Evolutionary conservation across 2,888 invertebrate genomes (phyloP), one percentile per base, ranked within the genome.

Genomic region (Eristalis arbustorum): DNA sequence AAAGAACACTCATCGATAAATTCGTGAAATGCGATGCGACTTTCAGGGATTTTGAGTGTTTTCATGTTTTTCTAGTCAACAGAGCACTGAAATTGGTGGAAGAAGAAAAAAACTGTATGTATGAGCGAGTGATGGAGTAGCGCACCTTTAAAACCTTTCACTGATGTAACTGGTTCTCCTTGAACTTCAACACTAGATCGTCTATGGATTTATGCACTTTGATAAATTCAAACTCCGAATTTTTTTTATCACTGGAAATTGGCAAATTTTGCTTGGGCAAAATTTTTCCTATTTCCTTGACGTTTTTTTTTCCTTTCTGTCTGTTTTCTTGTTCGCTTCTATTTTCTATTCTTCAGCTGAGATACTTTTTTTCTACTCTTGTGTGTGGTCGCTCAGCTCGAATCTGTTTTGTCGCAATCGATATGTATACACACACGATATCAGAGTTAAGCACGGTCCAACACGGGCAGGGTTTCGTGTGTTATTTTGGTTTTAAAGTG

Each of bases 91-190:
- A 77, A 77, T 68, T 34, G 40, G 62, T 63, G 71, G 57, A 75
- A 79, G 57, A 75, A 79, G 10, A 69, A 67, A 75, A 79, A 69
- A 69, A n/a, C 57, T 56, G 4, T 61, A 61, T 63, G 40, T 49
- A 72, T 80, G 37, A 3, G 49, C 14, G 42, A 10, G 40, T 25
- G 71, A 49, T 66, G 71, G 72, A 69, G 71, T 71, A 85, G 81
- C 85, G 77, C 77, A 85, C 85, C 85, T 85, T 84, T 34, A 74
- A 68, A 73, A 64, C 85, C 82, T 85, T 85, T 85, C 85, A 85
- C 85, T 85, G 84, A 76, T 81, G 85, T 82, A 82, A 81, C 76
- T 82, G 66, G 74, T 85, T 73, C 25, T 73, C 76, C 81, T 81
- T 85, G 72, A 22, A 62, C 64, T 64, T 73, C 22, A 67, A 63